Conservation (phyloP, 2,888 invertebrate species). For the Caenorhabditis sp. region DNA sequence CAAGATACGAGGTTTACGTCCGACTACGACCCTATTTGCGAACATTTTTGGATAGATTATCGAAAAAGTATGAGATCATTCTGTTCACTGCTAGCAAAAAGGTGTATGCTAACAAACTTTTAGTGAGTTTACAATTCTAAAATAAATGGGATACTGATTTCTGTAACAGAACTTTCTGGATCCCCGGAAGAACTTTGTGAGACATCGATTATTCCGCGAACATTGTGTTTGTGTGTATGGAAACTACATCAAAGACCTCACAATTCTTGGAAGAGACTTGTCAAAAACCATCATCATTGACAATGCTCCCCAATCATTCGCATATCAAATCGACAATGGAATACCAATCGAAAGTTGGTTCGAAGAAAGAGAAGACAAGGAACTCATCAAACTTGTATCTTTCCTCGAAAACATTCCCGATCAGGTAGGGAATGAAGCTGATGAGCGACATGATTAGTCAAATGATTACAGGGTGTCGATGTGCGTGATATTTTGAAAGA, state of each 20-base stretch:
- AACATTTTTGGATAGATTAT: slow-evolving; percentile 88
- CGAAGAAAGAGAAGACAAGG: slow-evolving; percentile 86
- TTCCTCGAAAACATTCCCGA: slow-evolving; percentile 79
- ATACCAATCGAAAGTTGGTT: slow-evolving; percentile 98
- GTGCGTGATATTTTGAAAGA: slow-evolving; percentile 90
- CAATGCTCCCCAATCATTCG: slow-evolving; percentile 89
- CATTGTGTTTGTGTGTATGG: slow-evolving; percentile 94
- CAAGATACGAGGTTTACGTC: slow-evolving; percentile 84
- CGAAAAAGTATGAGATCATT: slow-evolving; percentile 88
- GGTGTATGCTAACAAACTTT: slow-evolving; percentile 90
- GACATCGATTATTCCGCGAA: slow-evolving; percentile 87
- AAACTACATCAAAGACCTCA: slow-evolving; percentile 93
- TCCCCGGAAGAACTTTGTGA: slow-evolving; percentile 86
- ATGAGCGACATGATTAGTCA: too few species aligned
- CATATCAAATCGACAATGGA: slow-evolving; percentile 90
- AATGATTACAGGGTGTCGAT: slow-evolving; percentile 80
- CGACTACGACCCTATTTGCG: slow-evolving; percentile 88
- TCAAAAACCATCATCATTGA: slow-evolving; percentile 87
- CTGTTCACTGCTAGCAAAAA: slow-evolving; percentile 94
- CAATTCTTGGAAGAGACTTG: slow-evolving; percentile 88
- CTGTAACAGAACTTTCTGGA: slow-evolving; percentile 80
- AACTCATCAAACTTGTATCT: slow-evolving; percentile 87
- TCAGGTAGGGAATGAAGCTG: slow-evolving; percentile 18
- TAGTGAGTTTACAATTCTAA: slow-evolving; percentile 71
- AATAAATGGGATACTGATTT: not conserved